Base-by-base conservation (phyloP, 1,140 invertebrate species). In the Diprion similis region DNA sequence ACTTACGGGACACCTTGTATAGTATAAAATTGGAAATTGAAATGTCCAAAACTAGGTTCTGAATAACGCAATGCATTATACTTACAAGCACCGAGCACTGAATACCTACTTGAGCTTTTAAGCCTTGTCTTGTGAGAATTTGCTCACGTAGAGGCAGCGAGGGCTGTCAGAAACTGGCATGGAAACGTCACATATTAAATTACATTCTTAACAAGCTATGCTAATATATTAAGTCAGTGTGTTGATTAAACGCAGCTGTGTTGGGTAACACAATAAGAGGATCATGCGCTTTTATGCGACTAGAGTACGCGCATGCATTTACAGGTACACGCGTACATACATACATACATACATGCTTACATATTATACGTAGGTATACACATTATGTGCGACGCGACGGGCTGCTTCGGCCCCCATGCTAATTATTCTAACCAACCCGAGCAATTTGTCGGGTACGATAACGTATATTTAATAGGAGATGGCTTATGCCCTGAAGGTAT, bases 381-480 rank as follows among this genome's bases (percentile, higher is more conserved):
- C 51, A 15, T 17, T 37, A 37, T 37, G 24, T 6, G 24, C 24
- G 24, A 9, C 24, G 24, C 24, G 24, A 9, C 51, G 51, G 51
- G 11, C 11, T 9, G 24, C 24, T 37, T 4, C 24, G n/a, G n/a
- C 51, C 51, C 51, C 51, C 51, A 59, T 59, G 51, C 51, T 59
- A 59, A 59, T 59, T 59, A 59, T 59, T 59, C 51, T 59, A 59
- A 17, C n/a, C 51, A 15, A 17, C n/a, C 11, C 51, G 51, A 59
- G 51, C 51, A 59, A 59, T 59, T 59, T 59, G 51, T 59, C 51
- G 51, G 51, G 51, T 17, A 59, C 51, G 51, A 59, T 59, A 59
- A 59, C 51, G 51, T 59, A 59, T 59, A 59, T 59, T 59, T 59
- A 59, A 59, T 59, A 59, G 9, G 51, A 59, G 51, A 59, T 59